Evolutionary conservation across 2,797 vertebrate species (phyloP), one percentile per base, ranked within the genome.

Genomic region (Allochrocebus solatus): DNA sequence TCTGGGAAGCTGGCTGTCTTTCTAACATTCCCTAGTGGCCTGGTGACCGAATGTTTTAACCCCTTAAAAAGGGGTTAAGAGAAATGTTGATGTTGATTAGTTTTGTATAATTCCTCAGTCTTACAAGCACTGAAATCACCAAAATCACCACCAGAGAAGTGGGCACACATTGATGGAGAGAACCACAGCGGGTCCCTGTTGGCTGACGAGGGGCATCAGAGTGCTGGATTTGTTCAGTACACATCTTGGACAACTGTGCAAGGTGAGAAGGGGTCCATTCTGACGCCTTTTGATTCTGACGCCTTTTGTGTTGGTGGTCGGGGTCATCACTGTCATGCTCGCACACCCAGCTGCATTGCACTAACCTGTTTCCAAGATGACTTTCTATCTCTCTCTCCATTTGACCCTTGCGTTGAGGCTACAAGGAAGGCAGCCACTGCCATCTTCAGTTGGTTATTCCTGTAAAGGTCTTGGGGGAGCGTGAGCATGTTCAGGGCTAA

Each of bases 201-300:
- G 74, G 30, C 36, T 21, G 36, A 72, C 0, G 64, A 50, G 19
- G 46, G 57, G 5, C 5, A 11, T 19, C 4, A 10, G 76, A 46
- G 41, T 1, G 28, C 4, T 67, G 67, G 48, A 39, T 28, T 12
- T 81, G 21, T 12, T 5, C 48, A 67, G 28, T 24, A 2, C n/a
- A 26, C 0, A 1, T 13, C 26, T 36, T 13, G 1, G 72, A 30
- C 33, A 2, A 4, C 36, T 8, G 16, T 3, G 24, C 14, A 21
- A 59, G 78, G 53, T 3, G 36, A 33, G 26, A 26, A 39, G 26
- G 22, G n/a, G 3, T 21, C 8, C 36, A 12, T 48, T 14, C 50
- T 19, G 10, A 30, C 0, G 1, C 19, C n/a, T 3, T 19, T 1
- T 2, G 2, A 12, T 48, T 14, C 50, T 19, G 10, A 30, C 0